These are phyloP conservation scores for Tortricodes alternella DNA, from an alignment of 2,888 invertebrate genomes.

Conservation along the genomic window DNA sequence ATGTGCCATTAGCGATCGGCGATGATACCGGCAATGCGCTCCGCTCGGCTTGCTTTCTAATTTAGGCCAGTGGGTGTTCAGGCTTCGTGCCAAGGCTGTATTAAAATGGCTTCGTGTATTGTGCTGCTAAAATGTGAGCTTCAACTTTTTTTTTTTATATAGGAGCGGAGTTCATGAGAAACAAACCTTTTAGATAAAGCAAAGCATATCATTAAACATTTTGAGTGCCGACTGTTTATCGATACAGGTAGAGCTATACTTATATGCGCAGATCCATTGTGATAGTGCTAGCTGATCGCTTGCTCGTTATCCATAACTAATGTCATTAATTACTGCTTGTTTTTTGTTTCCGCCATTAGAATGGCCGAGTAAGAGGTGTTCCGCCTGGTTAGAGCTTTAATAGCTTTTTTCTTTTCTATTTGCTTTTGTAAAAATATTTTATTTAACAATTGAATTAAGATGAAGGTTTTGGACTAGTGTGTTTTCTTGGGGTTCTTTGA, in stretches of 20 bases:
- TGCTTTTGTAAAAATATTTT: constrained; percentile 1
- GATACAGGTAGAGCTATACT: too few species aligned
- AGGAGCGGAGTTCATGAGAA: too few species aligned
- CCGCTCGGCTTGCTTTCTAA: constrained; percentile 19
- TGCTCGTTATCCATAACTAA: constrained; percentile 9
- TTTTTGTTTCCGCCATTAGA: constrained; percentile 13
- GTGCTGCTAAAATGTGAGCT: neutral
- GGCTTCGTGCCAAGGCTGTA: constrained; percentile 30
- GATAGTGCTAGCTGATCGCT: too few species aligned
- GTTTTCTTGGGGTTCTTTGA: constrained; percentile 7
- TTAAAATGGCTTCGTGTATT: constrained; percentile 13
- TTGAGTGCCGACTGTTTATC: too few species aligned
- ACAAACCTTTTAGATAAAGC: too few species aligned
- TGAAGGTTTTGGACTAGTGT: constrained; percentile 7
- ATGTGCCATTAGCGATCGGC: constrained; percentile 1
- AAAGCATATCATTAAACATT: too few species aligned
- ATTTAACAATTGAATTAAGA: constrained; percentile 10
- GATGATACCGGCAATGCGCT: constrained; percentile 3
- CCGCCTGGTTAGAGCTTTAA: neutral
- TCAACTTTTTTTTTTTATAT: too few species aligned
- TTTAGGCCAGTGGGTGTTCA: constrained; percentile 29
- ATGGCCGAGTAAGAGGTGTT: constrained; percentile 18
- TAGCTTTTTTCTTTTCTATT: neutral
- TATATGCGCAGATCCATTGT: too few species aligned
- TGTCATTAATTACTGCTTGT: neutral